Conservation (phyloP, 2,113 vertebrate genomes). For the Orthonyx spaldingii region DNA sequence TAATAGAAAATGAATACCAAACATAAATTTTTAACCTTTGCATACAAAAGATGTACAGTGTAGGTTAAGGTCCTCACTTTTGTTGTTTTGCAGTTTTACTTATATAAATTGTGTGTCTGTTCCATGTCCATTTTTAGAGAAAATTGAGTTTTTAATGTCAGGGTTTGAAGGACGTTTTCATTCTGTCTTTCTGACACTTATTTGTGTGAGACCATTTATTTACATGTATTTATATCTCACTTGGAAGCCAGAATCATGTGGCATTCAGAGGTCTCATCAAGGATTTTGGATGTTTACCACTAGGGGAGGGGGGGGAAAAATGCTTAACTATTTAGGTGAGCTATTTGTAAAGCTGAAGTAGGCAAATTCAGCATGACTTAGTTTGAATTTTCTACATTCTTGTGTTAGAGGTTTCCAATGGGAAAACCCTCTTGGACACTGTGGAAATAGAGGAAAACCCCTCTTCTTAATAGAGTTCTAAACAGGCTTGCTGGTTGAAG, state of each 20-base stretch:
- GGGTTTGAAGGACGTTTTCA: background rate
- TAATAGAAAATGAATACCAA: background rate
- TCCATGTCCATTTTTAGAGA: background rate
- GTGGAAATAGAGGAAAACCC: accelerated
- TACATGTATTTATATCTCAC: background rate
- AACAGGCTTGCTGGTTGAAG: background rate
- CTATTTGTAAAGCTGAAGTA: background rate
- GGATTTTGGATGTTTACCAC: background rate
- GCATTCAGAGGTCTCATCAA: background rate
- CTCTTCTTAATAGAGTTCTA: background rate
- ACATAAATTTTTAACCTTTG: background rate
- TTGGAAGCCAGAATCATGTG: background rate
- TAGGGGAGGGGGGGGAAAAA: accelerated
- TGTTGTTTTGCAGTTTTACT: background rate
- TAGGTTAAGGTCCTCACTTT: background rate
- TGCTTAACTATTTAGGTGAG: background rate
- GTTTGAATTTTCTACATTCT: background rate
- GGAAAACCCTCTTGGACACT: background rate
- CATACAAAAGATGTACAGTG: background rate
- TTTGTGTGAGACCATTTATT: background rate
- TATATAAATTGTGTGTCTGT: background rate
- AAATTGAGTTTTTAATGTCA: background rate
- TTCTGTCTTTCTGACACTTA: background rate
- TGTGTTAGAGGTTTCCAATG: background rate
- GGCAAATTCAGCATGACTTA: background rate